phyloP scores from a whole-genome alignment of 35 echinoderm and acorn worm species.

The Diadema setosum region DNA sequence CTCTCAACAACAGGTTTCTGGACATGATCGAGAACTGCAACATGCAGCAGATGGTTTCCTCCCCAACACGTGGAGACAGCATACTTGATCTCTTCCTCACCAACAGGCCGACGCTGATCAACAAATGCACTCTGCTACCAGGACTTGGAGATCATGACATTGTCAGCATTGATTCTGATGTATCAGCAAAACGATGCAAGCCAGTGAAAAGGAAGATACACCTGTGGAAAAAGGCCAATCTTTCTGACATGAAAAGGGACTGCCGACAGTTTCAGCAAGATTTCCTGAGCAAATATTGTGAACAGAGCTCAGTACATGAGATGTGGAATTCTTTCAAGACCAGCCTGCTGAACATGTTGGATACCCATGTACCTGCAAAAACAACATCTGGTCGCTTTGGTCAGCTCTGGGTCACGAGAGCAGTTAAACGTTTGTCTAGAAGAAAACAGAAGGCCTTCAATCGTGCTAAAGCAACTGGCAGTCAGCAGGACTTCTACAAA shows the following conservation, averaged over 20 bases:
- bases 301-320: background rate
- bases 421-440: background rate
- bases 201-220: background rate
- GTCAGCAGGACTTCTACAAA: background rate
- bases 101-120: constrained; percentile 1
- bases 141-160: constrained; percentile 15
- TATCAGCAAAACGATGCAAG: background rate
- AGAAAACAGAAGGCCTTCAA: background rate
- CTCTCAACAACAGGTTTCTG: background rate
- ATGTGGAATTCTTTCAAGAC: background rate
- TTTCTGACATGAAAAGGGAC: background rate
- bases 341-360: background rate
- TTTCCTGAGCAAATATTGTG: background rate
- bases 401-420: background rate
- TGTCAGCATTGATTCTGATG: background rate
- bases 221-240: background rate
- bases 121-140: background rate
- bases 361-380: too few relatives aligned
- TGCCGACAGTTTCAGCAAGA: background rate
- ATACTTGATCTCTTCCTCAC: constrained; percentile 1
- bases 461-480: background rate
- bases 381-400: too few relatives aligned
- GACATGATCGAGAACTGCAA: too few relatives aligned
- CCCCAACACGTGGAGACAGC: background rate
- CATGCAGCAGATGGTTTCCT: background rate